Percentiles rank a stretch among this genome's conserved stretches.
These are phyloP conservation scores for Margaritifera margaritifera DNA, from an alignment of 2,888 invertebrate species.

Conservation along the genomic window DNA sequence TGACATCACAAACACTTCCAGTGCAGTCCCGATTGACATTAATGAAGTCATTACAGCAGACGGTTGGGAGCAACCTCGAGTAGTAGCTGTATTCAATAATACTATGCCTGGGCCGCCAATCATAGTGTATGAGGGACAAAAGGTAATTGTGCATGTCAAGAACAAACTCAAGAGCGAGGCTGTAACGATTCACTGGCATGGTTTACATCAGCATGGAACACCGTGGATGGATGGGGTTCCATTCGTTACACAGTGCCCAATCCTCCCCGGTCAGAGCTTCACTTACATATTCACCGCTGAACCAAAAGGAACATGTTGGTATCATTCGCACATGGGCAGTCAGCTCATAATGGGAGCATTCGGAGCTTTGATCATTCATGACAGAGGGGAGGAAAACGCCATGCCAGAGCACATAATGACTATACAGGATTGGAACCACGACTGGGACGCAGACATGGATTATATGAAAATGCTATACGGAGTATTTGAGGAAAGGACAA, in stretches of 20 bases:
- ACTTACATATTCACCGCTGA: constrained; percentile 41
- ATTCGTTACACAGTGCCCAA: constrained; percentile 55
- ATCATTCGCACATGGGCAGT: constrained; percentile 42
- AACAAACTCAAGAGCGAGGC: constrained; percentile 45
- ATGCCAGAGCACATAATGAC: constrained; percentile 38
- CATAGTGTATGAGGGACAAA: constrained; percentile 60
- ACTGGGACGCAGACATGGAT: constrained; percentile 25
- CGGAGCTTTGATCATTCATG: constrained; percentile 41
- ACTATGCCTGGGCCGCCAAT: constrained; percentile 60
- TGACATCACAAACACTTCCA: constrained; percentile 40
- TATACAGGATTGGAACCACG: constrained; percentile 50
- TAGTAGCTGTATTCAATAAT: constrained; percentile 57
- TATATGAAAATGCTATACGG: constrained; percentile 16
- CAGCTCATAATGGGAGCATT: constrained; percentile 43
- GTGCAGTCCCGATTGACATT: constrained; percentile 25
- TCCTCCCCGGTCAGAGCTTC: constrained; percentile 39
- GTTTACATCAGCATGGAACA: constrained; percentile 45
- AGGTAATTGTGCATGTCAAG: constrained; percentile 48
- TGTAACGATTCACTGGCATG: constrained; percentile 62
- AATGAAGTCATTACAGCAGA: constrained; percentile 59
- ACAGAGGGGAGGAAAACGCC: neutral
- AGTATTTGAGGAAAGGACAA: constrained; percentile 6
- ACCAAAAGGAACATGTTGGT: constrained; percentile 42
- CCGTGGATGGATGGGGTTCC: constrained; percentile 59
- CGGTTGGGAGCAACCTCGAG: constrained; percentile 43